These are phyloP conservation scores for Tolmerus cingulatus DNA, from an alignment of 2,888 invertebrate species.

Conservation along the genomic window DNA sequence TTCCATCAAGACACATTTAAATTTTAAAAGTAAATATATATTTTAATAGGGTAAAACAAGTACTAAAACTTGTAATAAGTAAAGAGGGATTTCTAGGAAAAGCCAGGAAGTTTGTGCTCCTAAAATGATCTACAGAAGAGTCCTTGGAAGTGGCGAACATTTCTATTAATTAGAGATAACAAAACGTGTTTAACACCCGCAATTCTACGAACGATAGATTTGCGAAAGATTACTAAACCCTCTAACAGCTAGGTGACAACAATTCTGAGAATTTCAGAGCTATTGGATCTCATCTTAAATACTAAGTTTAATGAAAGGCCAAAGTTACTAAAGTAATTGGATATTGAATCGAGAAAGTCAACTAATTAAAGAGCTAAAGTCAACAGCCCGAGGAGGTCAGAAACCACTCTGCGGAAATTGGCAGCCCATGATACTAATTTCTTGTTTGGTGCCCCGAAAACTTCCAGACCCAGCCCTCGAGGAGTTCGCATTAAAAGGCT, in stretches of 20 bases:
- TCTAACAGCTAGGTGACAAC: background rate
- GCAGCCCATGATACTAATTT: background rate
- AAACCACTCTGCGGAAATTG: background rate
- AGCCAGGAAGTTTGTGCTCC: too few species aligned
- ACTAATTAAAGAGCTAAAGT: background rate
- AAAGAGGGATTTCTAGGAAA: too few species aligned
- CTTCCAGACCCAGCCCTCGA: background rate
- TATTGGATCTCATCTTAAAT: background rate
- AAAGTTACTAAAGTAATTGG: background rate
- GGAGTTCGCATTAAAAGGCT: background rate
- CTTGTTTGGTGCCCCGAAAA: background rate
- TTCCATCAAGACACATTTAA: background rate
- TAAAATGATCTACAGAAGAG: too few species aligned
- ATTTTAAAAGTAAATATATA: too few species aligned
- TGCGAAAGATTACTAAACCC: background rate
- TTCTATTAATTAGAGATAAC: too few species aligned
- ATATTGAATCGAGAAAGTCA: background rate
- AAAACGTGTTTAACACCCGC: too few species aligned
- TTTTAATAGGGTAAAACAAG: too few species aligned
- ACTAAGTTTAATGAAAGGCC: background rate
- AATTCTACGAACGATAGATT: background rate
- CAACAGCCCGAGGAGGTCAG: background rate
- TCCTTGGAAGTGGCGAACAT: too few species aligned
- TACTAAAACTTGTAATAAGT: too few species aligned
- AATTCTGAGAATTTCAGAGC: background rate